Percentiles rank a stretch among this genome's conserved stretches.
Conservation (phyloP, 92 coral and sea anemone genomes). For the Epizoanthus rinbou region DNA sequence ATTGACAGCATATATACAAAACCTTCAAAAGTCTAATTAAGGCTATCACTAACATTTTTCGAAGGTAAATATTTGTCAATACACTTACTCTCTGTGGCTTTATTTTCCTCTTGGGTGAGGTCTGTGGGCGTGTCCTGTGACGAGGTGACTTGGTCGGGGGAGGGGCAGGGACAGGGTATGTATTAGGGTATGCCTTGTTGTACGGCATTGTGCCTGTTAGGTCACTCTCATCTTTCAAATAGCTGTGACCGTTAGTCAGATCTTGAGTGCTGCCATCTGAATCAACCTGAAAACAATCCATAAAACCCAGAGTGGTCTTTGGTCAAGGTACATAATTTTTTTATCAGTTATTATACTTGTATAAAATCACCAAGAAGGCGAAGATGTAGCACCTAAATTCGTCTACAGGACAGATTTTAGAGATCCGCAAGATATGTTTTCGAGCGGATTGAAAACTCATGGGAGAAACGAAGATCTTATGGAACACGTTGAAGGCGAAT, state of each 20-base stretch:
- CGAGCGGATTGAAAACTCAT: background rate
- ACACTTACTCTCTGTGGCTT: conserved; percentile 85
- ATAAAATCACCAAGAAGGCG: background rate
- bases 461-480: conserved; percentile 6
- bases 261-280: conserved; percentile 50
- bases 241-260: conserved; percentile 38
- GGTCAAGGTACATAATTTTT: too few species aligned
- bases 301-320: background rate
- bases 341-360: too few species aligned
- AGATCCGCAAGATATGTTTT: background rate
- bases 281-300: conserved; percentile 39
- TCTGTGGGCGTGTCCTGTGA: conserved; percentile 64
- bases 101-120: conserved; percentile 73
- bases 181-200: conserved; percentile 76
- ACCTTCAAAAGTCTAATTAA: too few species aligned
- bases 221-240: conserved; percentile 75
- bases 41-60: too few species aligned
- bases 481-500: background rate
- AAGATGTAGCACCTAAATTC: background rate
- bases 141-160: conserved; percentile 84
- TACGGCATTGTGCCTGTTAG: conserved; percentile 78
- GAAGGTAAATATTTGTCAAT: background rate
- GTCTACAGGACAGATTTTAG: conserved; percentile 21
- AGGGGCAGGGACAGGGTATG: conserved; percentile 96
- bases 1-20: background rate